Base-by-base conservation (phyloP, 1,140 invertebrate genomes). In the Stegodyphus dumicola region DNA sequence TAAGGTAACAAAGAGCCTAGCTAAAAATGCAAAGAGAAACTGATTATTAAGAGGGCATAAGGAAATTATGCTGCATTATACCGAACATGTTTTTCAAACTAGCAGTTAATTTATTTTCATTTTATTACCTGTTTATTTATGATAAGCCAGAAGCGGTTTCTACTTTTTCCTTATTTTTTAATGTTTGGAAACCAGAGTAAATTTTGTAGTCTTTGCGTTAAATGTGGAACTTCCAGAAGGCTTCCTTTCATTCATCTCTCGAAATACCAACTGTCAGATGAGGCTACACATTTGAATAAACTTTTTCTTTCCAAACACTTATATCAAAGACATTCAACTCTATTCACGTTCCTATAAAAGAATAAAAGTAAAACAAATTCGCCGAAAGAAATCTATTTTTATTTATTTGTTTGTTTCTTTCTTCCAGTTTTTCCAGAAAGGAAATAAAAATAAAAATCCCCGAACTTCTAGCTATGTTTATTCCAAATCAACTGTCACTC, bases 401-500 rank as follows among this genome's bases (percentile, higher is more conserved):
- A 65, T 75, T 81, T 81, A 81, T 81, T 83, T 83, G 67, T 83
- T 85, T 75, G 73, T 52, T n/a, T 75, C 65, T 56, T 56, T 81
- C 66, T 52, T 17, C 52, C 18, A 70, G 64, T 54, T 52, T 69
- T 33, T 51, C 13, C 11, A 17, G 10, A 7, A 7, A 15, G 33
- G 51, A 51, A 77, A 52, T 7, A 53, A 66, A 65, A 48, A 52
- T 33, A 60, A 77, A 53, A 70, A 77, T 13, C 56, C 11, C 17
- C 48, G 49, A 65, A 18, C 33, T 56, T 75, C 56, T 60, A 10
- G 9, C 60, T 67, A 73, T 51, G 73, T 53, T 77, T 77, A 67
- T 78, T 78, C 70, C 76, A 78, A 77, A 86, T 86, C 84, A 86
- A 71, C 75, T 86, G 84, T 86, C 84, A 86, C 75, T 86, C 84